Evolutionary conservation across 2,113 vertebrate species (phyloP), one percentile per base, ranked within the genome.

Genomic region (Sinocyclocheilus grahami): DNA sequence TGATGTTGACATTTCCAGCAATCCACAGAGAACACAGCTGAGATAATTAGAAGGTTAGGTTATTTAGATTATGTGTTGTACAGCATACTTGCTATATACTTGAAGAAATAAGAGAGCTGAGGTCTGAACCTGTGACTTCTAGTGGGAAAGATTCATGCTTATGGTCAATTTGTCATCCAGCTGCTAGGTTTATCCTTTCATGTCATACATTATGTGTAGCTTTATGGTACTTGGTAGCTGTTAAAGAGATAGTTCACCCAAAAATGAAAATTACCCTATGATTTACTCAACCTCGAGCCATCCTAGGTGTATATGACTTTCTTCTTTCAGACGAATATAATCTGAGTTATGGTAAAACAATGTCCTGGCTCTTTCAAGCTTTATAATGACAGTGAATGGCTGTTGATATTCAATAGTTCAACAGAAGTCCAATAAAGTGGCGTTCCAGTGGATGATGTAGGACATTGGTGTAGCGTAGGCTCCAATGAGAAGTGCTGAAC

Each of bases 21-120:
- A 20, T 37, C 48, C 1, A 13, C 42, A 22, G 46, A 82, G 63
- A 82, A 12, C 1, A 51, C 62, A 63, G 78, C 60, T 2, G n/a
- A 30, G 62, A 69, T 67, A 51, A 82, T 69, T 82, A 67, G 24
- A 69, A 82, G 14, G 79, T 82, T 82, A 11, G 13, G n/a, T 4
- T 67, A 46, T 82, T 67, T 67, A 48, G 55, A 80, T 60, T 14
- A 22, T 46, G 46, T 67, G 62, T 69, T 65, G 37, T 48, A 65
- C 39, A 27, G 58, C 12, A 16, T 42, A 20, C 39, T 53, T 69
- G 22, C 11, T 6, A 10, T 27, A 46, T 10, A 65, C 39, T 65
- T 46, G n/a, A 55, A 55, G 58, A 9, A 75, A 65, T 42, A 65
- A 48, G 39, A 65, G 60, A 27, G 79, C 13, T 18, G 33, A 24